Base-by-base conservation (phyloP, 2,113 vertebrate species). In the Siniperca knerii region DNA sequence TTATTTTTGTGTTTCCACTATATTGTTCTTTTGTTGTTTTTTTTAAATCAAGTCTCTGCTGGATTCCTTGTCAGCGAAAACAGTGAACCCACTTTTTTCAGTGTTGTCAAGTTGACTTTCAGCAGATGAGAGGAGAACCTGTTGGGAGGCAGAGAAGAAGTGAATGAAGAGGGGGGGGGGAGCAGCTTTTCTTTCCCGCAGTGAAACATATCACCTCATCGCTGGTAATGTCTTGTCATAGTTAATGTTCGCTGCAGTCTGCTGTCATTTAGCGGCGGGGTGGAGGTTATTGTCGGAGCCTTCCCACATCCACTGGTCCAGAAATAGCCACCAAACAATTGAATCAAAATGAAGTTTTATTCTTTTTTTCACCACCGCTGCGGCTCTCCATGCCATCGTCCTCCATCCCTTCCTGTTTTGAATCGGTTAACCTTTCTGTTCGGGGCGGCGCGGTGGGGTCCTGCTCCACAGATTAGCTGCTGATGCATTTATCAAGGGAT, bases 401-500 rank as follows among this genome's bases (percentile, higher is more conserved):
- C 71, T 79, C 83, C 78, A 74, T 82, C 75, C 64, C 62, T 86
- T 72, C 80, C 65, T 89, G 85, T 80, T 87, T 86, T 79, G 89
- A 90, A 89, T 86, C 72, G 11, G 87, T 88, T 92, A 91, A 92
- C 91, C 89, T 89, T 89, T 83, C 81, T 91, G 81, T 86, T 85
- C 37, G 7, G 70, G 37, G 83, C 40, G 44, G 58, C 75, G 54
- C 81, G 71, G 87, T n/a, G 54, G 85, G 87, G 91, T 90, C 89
- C 76, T 88, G 85, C 89, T 84, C 91, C 74, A 1, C 84, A 83
- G 89, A 91, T 91, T 85, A 90, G 84, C 87, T 46, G 29, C 84
- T 85, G 88, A 90, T 65, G 86, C 88, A 90, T 92, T 92, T 90
- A 92, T 90, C 91, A 90, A 90, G 79, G 48, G 77, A 87, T 92